Conservation (phyloP, 2,797 vertebrate genomes). For the Onychomys torridus region DNA sequence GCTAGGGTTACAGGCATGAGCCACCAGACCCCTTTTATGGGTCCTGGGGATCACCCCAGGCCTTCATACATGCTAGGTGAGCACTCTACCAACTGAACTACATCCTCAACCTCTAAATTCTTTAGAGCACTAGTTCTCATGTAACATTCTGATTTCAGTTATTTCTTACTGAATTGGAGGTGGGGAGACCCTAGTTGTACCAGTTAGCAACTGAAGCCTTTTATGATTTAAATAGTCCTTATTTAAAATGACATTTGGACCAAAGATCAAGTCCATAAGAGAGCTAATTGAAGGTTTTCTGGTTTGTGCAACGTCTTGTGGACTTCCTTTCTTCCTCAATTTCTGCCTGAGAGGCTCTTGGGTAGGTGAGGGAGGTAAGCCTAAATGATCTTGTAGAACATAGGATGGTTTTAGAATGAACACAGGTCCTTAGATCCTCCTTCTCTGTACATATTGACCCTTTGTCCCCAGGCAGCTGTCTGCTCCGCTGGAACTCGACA, state of each 20-base stretch:
- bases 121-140: background rate
- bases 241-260: background rate
- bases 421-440: background rate
- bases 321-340: background rate
- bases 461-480: background rate
- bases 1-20: background rate
- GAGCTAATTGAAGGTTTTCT: background rate
- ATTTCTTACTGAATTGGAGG: background rate
- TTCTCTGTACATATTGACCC: background rate
- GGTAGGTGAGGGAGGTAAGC: background rate
- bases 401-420: background rate
- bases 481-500: background rate
- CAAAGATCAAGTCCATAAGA: background rate
- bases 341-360: constrained; percentile 10
- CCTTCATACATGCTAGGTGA: background rate
- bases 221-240: background rate
- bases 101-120: background rate
- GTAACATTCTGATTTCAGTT: background rate
- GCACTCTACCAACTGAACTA: background rate
- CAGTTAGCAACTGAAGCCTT: background rate
- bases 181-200: background rate
- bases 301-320: background rate
- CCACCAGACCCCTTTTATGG: no score
- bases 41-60: background rate
- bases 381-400: background rate